Percentiles rank a stretch among this genome's conserved stretches.
Conservation (phyloP, 2,797 vertebrate species). For the Podarcis lilfordi region DNA sequence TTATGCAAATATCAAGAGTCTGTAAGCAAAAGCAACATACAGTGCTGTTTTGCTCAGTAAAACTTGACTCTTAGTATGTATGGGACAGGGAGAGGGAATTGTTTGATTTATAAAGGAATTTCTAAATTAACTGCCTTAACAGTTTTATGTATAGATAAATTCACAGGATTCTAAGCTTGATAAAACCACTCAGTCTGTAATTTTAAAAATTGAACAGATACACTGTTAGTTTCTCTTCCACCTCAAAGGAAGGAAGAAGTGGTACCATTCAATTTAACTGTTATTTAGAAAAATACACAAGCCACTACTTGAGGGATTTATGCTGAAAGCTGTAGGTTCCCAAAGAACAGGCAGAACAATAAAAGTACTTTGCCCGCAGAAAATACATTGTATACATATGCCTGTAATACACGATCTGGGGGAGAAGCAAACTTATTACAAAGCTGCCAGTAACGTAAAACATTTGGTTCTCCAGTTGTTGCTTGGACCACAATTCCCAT, state of each 20-base stretch:
- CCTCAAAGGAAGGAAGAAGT: neutral
- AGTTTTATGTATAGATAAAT: neutral
- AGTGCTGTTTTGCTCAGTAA: constrained; percentile 49
- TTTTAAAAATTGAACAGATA: neutral
- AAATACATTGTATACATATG: neutral
- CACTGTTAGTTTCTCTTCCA: too few species aligned
- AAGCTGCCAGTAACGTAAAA: neutral
- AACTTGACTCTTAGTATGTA: constrained; percentile 28
- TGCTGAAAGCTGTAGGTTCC: neutral
- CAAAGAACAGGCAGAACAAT: neutral
- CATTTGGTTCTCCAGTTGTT: too few species aligned
- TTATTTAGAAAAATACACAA: neutral
- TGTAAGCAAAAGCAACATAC: constrained; percentile 73
- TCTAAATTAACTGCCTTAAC: constrained; percentile 31
- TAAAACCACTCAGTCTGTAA: neutral
- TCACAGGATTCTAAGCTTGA: neutral
- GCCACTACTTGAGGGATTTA: neutral
- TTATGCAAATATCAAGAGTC: constrained; percentile 12
- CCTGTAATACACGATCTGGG: neutral
- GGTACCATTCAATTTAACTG: neutral
- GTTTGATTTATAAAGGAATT: constrained; percentile 36
- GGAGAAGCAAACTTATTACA: neutral
- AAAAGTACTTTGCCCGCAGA: neutral
- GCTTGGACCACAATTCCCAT: too few species aligned
- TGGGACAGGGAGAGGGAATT: neutral